phyloP scores from a whole-genome alignment of 2,797 vertebrate genomes.

The Paedocypris micromegethes region DNA sequence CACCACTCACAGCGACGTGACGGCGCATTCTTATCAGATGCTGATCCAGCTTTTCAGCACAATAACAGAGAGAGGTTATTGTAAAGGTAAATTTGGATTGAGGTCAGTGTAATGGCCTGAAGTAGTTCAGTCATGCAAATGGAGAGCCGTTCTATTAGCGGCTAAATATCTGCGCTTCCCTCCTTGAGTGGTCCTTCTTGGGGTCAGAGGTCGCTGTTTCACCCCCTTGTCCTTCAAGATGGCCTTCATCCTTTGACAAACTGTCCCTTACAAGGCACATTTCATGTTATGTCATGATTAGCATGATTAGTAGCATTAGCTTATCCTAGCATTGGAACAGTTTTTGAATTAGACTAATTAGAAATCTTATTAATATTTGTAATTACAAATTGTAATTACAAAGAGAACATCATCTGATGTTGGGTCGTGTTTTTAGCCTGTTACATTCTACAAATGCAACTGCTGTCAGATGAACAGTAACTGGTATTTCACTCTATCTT shows the following conservation, averaged over 20 bases:
- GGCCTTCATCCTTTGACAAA: background rate
- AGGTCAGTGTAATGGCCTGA: constrained; percentile 12
- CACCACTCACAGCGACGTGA: background rate
- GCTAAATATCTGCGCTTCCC: constrained; percentile 22
- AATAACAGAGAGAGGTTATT: constrained; percentile 2
- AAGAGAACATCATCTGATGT: too few species aligned
- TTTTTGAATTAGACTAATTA: too few species aligned
- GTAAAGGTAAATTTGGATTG: background rate
- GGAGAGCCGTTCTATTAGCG: constrained; percentile 14
- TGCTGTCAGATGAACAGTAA: too few species aligned
- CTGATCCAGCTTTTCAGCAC: constrained; percentile 26
- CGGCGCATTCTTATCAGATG: constrained; percentile 2
- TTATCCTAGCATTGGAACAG: too few species aligned
- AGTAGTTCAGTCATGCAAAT: constrained; percentile 1
- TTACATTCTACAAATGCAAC: too few species aligned
- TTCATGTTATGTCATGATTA: too few species aligned
- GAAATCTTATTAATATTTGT: too few species aligned
- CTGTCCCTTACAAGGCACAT: too few species aligned
- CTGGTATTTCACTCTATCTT: too few species aligned
- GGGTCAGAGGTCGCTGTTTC: background rate
- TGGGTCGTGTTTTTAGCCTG: too few species aligned
- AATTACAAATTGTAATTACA: too few species aligned
- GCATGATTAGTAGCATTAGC: too few species aligned
- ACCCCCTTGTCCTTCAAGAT: background rate
- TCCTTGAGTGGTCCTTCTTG: background rate